Conservation (phyloP, 2,797 vertebrate species). For the Phrynocephalus forsythii region DNA sequence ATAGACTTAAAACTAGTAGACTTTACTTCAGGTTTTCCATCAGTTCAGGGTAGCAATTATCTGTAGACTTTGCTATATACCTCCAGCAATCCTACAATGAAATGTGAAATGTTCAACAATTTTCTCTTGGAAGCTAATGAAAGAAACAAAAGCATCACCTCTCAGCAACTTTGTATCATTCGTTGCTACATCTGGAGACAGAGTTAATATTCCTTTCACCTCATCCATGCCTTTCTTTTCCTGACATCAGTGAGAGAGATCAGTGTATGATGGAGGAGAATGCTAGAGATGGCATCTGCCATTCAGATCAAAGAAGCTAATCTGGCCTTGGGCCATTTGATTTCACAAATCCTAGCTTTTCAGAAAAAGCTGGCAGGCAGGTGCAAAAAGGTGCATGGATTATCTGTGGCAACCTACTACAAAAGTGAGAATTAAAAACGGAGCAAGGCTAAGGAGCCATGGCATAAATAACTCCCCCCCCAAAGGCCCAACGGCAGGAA, state of each 20-base stretch:
- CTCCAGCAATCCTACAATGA: background rate
- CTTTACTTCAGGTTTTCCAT: background rate
- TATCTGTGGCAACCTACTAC: conserved; percentile 1
- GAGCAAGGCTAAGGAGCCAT: background rate
- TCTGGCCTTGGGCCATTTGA: conserved; percentile 21
- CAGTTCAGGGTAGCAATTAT: conserved; percentile 10
- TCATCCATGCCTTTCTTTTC: conserved; percentile 17
- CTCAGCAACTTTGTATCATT: conserved; percentile 15
- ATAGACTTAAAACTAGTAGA: background rate
- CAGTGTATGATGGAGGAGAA: background rate
- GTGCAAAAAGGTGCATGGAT: conserved; percentile 24
- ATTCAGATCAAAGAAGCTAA: conserved; percentile 42
- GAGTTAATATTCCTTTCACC: conserved; percentile 36
- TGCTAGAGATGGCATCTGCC: conserved; percentile 22
- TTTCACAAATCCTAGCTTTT: conserved; percentile 28
- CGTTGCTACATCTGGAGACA: conserved; percentile 5
- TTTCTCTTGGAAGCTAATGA: conserved; percentile 12
- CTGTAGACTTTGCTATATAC: conserved; percentile 1
- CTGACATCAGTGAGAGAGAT: conserved; percentile 31
- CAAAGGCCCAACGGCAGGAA: background rate
- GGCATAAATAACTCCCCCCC: background rate
- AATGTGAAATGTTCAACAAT: conserved; percentile 23
- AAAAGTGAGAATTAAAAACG: conserved; percentile 30
- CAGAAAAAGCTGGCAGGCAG: background rate
- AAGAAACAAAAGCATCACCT: conserved; percentile 12